Conservation (phyloP, 2,797 vertebrate genomes). For the Sebastes hubbsi region DNA sequence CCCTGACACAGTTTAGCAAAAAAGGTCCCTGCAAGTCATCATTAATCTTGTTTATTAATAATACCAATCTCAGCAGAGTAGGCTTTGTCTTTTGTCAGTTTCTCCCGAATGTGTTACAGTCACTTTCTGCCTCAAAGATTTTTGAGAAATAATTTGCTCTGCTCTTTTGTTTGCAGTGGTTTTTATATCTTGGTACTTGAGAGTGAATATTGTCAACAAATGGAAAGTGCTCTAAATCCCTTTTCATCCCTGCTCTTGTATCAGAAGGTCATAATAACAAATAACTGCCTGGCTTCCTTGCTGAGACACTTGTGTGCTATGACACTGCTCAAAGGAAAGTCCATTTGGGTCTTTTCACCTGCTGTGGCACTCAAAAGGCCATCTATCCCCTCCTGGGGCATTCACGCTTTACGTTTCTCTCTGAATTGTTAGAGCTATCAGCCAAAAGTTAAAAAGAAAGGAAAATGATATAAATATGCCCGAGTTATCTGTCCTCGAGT, state of each 20-base stretch:
- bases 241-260: slow-evolving; percentile 30
- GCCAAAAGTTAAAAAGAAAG: not conserved
- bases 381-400: slow-evolving; percentile 9
- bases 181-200: slow-evolving; percentile 19
- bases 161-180: not conserved
- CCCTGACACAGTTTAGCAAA: not conserved
- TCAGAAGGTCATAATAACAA: slow-evolving; percentile 38
- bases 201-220: slow-evolving; percentile 33
- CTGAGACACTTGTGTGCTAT: slow-evolving; percentile 38
- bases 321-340: slow-evolving; percentile 34
- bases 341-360: slow-evolving; percentile 42
- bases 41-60: not conserved
- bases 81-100: not conserved
- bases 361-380: slow-evolving; percentile 41
- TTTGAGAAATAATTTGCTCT: not conserved
- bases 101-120: not conserved
- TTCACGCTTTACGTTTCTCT: slow-evolving; percentile 9
- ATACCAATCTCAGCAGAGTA: not conserved
- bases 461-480: not conserved
- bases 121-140: not conserved
- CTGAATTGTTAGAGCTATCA: not conserved
- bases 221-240: slow-evolving; percentile 33
- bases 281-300: not conserved
- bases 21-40: not conserved
- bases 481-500: not conserved